These are phyloP conservation scores for Xestia c-nigrum DNA, from an alignment of 2,888 invertebrate genomes.

Conservation along the genomic window DNA sequence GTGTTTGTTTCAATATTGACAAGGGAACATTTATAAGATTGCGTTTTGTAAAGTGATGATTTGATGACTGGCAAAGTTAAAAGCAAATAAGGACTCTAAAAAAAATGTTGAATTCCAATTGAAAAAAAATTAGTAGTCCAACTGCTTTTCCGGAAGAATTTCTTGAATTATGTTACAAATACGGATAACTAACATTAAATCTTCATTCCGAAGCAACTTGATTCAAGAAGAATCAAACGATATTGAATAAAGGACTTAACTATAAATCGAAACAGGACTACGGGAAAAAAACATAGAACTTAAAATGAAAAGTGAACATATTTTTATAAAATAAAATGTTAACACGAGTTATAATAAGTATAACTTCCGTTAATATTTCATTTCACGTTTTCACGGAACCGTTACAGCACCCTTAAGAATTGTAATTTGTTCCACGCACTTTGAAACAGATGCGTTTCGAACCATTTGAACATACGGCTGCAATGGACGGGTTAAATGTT, in stretches of 20 bases:
- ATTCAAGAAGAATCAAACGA: neutral
- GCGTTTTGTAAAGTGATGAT: constrained; percentile 8
- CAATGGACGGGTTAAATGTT: constrained; percentile 57
- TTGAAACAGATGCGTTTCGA: constrained; percentile 42
- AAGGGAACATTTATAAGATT: constrained; percentile 43
- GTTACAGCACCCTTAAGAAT: constrained; percentile 17
- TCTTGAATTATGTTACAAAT: neutral
- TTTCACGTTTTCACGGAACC: constrained; percentile 3
- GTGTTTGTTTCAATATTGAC: constrained; percentile 72
- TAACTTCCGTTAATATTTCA: too few relatives aligned
- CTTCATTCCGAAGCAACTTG: too few relatives aligned
- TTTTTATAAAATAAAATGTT: neutral
- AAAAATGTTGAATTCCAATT: neutral
- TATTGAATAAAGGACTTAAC: neutral
- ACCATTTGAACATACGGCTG: constrained; percentile 29
- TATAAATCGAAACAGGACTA: neutral
- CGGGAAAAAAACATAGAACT: neutral
- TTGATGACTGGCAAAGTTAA: neutral
- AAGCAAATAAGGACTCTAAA: neutral
- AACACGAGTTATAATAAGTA: neutral
- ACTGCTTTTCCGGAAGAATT: neutral
- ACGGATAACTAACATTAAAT: too few relatives aligned
- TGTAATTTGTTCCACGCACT: constrained; percentile 36
- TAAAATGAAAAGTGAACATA: neutral
- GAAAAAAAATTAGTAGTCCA: too few relatives aligned